These are phyloP conservation scores for Chinchilla lanigera DNA, from an alignment of 2,113 vertebrate species.

Conservation along the genomic window DNA sequence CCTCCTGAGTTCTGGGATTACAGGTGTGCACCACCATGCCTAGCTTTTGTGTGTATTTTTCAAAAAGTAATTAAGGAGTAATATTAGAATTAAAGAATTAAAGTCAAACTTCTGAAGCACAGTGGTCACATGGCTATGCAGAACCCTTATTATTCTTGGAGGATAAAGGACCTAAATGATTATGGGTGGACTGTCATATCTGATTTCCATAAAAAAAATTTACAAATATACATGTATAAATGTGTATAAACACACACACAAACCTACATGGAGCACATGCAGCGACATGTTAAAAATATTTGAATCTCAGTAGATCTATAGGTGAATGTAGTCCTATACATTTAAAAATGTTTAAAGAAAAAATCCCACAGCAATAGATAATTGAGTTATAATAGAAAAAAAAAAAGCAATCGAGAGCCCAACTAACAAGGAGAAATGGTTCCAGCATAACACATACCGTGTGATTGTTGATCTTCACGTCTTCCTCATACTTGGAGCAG, in stretches of 20 bases:
- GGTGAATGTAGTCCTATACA: not conserved
- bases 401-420: not conserved
- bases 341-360: not conserved
- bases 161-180: not conserved
- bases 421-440: not conserved
- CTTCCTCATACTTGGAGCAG: conserved; percentile 98
- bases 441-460: conserved; percentile 87
- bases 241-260: not conserved
- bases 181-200: not conserved
- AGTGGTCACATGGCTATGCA: not conserved
- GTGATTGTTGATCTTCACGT: conserved; percentile 96
- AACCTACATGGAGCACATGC: not conserved
- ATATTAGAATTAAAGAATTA: not conserved
- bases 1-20: not conserved
- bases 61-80: conserved; percentile 10
- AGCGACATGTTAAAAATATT: not conserved
- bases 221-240: not conserved
- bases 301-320: not conserved
- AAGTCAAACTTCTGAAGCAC: not conserved
- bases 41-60: not conserved
- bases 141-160: not conserved
- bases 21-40: not conserved
- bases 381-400: not conserved
- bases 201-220: conserved; percentile 16
- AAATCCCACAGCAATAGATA: not conserved